phyloP scores from a whole-genome alignment of 2,113 vertebrate genomes.

The Serinus canaria region DNA sequence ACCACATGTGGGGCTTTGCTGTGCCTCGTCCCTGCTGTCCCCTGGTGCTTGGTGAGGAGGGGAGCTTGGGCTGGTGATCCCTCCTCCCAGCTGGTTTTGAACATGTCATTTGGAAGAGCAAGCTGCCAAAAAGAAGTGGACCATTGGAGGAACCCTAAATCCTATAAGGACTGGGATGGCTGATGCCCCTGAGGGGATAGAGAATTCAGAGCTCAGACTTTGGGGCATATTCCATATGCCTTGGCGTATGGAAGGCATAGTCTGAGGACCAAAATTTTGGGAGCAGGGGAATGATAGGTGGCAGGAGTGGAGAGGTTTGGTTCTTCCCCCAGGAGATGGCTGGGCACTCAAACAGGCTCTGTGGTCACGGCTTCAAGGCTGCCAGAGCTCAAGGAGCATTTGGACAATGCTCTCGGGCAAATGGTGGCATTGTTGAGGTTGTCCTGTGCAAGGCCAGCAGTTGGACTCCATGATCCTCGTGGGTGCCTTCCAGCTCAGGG shows the following conservation, averaged over 20 bases:
- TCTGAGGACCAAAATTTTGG: background rate
- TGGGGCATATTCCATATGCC: background rate
- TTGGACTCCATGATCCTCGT: rapidly evolving
- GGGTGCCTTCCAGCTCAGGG: background rate
- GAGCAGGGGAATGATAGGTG: rapidly evolving
- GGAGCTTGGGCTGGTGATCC: background rate
- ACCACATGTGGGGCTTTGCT: rapidly evolving
- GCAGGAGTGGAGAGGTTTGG: background rate
- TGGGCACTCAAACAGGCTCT: background rate
- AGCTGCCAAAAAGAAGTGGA: background rate
- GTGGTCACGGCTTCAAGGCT: background rate
- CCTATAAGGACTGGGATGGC: background rate
- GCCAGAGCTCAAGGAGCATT: background rate
- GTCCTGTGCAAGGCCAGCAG: background rate
- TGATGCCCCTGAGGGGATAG: rapidly evolving
- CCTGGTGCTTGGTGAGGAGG: background rate
- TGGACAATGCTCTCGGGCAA: background rate
- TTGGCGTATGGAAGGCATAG: background rate
- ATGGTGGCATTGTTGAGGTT: background rate
- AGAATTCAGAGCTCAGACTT: background rate
- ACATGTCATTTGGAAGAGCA: background rate
- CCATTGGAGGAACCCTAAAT: background rate
- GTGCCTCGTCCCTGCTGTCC: rapidly evolving
- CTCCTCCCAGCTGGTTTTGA: background rate
- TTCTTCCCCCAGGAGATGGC: background rate